A percentile compares a stretch with the other conserved stretches of the same genome.
Evolutionary conservation across 2,113 vertebrate genomes (phyloP).

Genomic region (Brachyistius frenatus): DNA sequence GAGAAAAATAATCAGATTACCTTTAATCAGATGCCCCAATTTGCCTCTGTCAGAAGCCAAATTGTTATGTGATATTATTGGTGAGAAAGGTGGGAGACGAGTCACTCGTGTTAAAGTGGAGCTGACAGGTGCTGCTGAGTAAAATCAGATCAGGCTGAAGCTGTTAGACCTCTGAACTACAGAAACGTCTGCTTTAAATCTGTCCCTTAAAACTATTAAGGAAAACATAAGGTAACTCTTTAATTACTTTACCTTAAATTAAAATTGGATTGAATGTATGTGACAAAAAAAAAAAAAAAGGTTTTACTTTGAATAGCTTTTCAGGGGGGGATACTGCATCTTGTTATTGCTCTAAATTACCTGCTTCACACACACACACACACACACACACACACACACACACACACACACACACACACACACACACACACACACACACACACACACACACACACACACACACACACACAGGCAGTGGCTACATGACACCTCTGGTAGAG

Average conservation of each 20-base stretch:
- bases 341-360: slow-evolving; percentile 27
- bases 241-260: too few species aligned
- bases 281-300: background rate
- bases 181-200: background rate
- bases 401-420: slow-evolving; percentile 1
- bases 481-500: slow-evolving; percentile 59
- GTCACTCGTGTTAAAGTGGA: slow-evolving; percentile 10
- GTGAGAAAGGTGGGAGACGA: background rate
- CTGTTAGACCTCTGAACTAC: background rate
- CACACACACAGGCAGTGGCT: slow-evolving; percentile 4
- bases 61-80: slow-evolving; percentile 50
- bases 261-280: too few species aligned
- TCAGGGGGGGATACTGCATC: slow-evolving; percentile 12
- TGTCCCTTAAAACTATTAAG: background rate
- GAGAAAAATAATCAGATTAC: slow-evolving; percentile 66
- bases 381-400: slow-evolving; percentile 3
- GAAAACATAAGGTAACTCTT: background rate
- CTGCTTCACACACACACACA: slow-evolving; percentile 30
- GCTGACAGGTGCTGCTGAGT: slow-evolving; percentile 27
- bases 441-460: slow-evolving; percentile 29
- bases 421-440: slow-evolving; percentile 8
- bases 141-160: slow-evolving; percentile 10
- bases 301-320: too few species aligned
- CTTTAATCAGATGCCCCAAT: background rate
- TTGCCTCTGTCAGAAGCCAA: slow-evolving; percentile 54